Base-by-base conservation (phyloP, 2,888 invertebrate genomes). In the Xestia xanthographa region DNA sequence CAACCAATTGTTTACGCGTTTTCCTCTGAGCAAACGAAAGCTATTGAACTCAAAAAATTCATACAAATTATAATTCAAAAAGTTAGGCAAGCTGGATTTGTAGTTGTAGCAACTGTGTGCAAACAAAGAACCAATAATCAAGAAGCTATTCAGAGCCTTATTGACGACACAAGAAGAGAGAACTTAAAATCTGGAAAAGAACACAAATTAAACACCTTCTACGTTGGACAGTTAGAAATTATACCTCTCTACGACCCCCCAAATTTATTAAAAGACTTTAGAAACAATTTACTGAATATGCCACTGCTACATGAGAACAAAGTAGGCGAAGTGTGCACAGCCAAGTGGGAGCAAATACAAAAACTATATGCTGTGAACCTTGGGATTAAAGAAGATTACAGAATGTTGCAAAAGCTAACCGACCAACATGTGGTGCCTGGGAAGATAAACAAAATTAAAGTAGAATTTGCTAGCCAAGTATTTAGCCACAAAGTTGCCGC, bases 101-200 rank as follows among this genome's bases (percentile, higher is more conserved):
- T 76, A 70, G 78, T 83, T n/a, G 77, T 84, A 12, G 80, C 82
- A 34, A 83, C 83, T 5, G 72, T 86, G 8, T 87, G 86, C 66
- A 80, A 85, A 45, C 82, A 85, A 50, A 81, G 84, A 41, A 43
- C 71, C 11, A 80, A 76, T 58, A 85, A 85, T 79, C 38, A 67
- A 5, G 45, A 80, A 17, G 75, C 79, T 14, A 72, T 87, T n/a
- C 85, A 83, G 56, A 73, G 56, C 17, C 50, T 87, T 22, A 63
- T 88, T 4, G 50, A 86, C 34, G 84, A 86, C 60, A 83, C 85
- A 29, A 63, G 71, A 62, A 66, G 62, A 11, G 73, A 62, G 6
- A 67, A 78, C 66, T 67, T 77, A 45, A 72, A 77, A 72, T 75
- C 20, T 48, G 67, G 71, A 20, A 14, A 53, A 67, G 76, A 82